Percentiles rank a stretch among this genome's conserved stretches.
phyloP scores from a whole-genome alignment of 2,888 invertebrate species.

The Diabrotica balteata region DNA sequence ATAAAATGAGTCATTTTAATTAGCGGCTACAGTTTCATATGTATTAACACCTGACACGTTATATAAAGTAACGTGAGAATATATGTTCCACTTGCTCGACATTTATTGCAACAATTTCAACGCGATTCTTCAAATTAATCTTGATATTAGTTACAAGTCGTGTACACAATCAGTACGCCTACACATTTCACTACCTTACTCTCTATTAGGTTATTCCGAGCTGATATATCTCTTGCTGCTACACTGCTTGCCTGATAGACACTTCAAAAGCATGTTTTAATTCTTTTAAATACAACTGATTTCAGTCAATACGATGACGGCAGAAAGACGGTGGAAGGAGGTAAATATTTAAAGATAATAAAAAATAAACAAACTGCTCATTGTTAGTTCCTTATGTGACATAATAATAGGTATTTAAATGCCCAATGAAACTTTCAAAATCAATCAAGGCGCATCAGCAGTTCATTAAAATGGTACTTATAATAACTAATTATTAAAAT shows the following conservation, averaged over 20 bases:
- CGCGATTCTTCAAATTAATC: slow-evolving; percentile 34
- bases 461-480: too few species aligned
- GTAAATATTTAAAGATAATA: too few species aligned
- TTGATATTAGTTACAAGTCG: slow-evolving; percentile 36
- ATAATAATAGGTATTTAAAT: too few species aligned
- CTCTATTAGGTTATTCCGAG: slow-evolving; percentile 2
- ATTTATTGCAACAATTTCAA: slow-evolving; percentile 11
- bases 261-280: slow-evolving; percentile 7
- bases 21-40: neutral
- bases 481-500: too few species aligned
- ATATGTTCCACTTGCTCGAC: slow-evolving; percentile 9
- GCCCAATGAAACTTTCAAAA: too few species aligned
- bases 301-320: too few species aligned
- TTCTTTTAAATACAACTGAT: neutral
- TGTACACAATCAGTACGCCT: slow-evolving; percentile 33
- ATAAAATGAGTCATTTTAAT: too few species aligned
- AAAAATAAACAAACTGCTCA: too few species aligned
- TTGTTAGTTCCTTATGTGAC: too few species aligned
- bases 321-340: too few species aligned
- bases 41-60: neutral
- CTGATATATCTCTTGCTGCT: slow-evolving; percentile 5
- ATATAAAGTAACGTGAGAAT: slow-evolving; percentile 2
- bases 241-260: slow-evolving; percentile 3
- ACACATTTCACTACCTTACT: slow-evolving; percentile 34
- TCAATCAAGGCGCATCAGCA: too few species aligned